Evolutionary conservation across 2,113 vertebrate genomes (phyloP).

Genomic region (Indicator maculatus): DNA sequence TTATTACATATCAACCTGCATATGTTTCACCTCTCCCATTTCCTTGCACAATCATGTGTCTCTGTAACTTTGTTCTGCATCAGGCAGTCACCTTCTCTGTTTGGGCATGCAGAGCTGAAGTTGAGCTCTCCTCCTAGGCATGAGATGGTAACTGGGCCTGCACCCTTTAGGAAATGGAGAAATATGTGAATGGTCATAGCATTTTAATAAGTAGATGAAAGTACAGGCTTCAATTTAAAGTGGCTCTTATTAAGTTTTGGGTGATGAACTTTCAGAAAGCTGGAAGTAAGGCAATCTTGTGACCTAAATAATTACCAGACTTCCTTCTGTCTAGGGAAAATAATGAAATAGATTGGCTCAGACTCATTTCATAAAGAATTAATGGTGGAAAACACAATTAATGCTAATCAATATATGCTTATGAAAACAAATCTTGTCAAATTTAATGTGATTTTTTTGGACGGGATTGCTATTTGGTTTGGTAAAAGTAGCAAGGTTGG

Average conservation of each 20-base stretch:
- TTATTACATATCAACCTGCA: neutral
- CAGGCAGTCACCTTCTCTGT: rapidly evolving
- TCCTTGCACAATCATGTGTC: neutral
- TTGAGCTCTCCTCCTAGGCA: neutral
- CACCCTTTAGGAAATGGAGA: neutral
- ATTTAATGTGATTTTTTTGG: slow-evolving; percentile 6
- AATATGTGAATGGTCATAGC: neutral
- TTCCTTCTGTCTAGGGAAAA: slow-evolving; percentile 49
- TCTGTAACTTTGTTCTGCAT: neutral
- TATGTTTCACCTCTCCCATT: neutral
- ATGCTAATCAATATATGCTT: slow-evolving; percentile 39
- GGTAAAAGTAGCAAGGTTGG: neutral
- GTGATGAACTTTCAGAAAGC: slow-evolving; percentile 14
- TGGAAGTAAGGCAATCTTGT: slow-evolving; percentile 33
- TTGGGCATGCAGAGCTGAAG: rapidly evolving
- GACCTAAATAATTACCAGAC: slow-evolving; percentile 58
- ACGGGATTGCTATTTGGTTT: neutral
- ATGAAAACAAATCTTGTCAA: slow-evolving; percentile 46
- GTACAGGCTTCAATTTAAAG: neutral
- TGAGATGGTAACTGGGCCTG: neutral
- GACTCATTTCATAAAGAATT: slow-evolving; percentile 61
- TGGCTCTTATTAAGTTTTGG: slow-evolving; percentile 47
- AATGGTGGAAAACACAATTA: slow-evolving; percentile 54
- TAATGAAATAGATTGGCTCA: slow-evolving; percentile 44
- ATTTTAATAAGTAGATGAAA: slow-evolving; percentile 29